These are phyloP conservation scores for Lepus timidus DNA, from an alignment of 2,113 vertebrate species.

Conservation along the genomic window DNA sequence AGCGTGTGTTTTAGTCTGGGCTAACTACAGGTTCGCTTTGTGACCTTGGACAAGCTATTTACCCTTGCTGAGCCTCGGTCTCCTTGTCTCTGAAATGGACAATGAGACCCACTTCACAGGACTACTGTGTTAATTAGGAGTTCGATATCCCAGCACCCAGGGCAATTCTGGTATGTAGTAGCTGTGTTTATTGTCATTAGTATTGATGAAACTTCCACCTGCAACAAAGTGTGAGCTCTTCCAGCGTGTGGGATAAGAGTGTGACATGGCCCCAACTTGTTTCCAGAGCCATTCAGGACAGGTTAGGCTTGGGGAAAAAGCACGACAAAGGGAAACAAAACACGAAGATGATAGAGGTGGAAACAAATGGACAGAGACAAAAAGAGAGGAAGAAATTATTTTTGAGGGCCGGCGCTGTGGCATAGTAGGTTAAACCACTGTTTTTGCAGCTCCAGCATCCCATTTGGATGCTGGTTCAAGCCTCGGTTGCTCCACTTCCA, in stretches of 20 bases:
- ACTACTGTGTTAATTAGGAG: not conserved
- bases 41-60: not conserved
- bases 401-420: not conserved
- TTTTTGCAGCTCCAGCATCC: no score
- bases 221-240: conserved; percentile 44
- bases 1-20: not conserved
- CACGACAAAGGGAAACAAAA: conserved; percentile 40
- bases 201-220: conserved; percentile 37
- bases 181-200: conserved; percentile 10
- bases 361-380: not conserved
- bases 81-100: not conserved
- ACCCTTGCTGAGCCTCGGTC: not conserved
- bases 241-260: not conserved
- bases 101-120: not conserved
- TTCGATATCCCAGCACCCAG: not conserved
- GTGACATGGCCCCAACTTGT: not conserved
- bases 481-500: no score
- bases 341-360: not conserved
- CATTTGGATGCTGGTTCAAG: no score
- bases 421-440: no score
- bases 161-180: not conserved
- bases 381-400: not conserved
- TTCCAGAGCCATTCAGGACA: not conserved
- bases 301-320: conserved; percentile 3
- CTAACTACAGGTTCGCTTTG: not conserved